Evolutionary conservation across 1,140 invertebrate species (phyloP).

Genomic region (Drosophila ambigua): DNA sequence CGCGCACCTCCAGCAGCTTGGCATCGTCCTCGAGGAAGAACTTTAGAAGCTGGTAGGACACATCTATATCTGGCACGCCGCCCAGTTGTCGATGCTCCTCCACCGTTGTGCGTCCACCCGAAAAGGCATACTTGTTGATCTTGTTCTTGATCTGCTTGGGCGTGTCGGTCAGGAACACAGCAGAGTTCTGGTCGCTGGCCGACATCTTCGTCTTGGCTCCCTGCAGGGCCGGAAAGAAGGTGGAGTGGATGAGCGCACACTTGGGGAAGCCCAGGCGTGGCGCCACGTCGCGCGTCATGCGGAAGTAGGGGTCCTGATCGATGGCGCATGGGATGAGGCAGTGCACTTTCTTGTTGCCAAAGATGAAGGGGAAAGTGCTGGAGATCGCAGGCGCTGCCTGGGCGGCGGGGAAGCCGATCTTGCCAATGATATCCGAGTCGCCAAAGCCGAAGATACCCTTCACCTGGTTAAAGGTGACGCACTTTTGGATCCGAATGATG

Average conservation of each 20-base stretch:
- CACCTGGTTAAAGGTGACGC: constrained; percentile 98
- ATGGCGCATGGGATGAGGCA: constrained; percentile 99
- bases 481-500: constrained; percentile 95
- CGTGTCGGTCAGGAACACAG: constrained; percentile 97
- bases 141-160: constrained; percentile 99
- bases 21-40: constrained; percentile 99
- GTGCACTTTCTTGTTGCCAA: constrained; percentile 91
- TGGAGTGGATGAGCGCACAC: constrained; percentile 97
- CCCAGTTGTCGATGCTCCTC: constrained; percentile 96
- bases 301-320: constrained; percentile 99
- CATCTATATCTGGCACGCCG: constrained; percentile 98
- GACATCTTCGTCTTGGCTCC: constrained; percentile 99
- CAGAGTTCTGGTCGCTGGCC: constrained; percentile 96
- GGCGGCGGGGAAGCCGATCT: constrained; percentile 98
- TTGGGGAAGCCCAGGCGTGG: constrained; percentile 94
- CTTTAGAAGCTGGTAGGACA: constrained; percentile 97
- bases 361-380: constrained; percentile 98
- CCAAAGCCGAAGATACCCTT: constrained; percentile 99
- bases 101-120: constrained; percentile 95
- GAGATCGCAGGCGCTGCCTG: constrained; percentile 98
- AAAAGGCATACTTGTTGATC: constrained; percentile 99
- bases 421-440: constrained; percentile 97
- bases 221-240: constrained; percentile 98
- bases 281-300: constrained; percentile 99
- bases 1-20: constrained; percentile 91